These are phyloP conservation scores for Drosophila melanosoma DNA, from an alignment of 2,888 invertebrate species.

Conservation along the genomic window DNA sequence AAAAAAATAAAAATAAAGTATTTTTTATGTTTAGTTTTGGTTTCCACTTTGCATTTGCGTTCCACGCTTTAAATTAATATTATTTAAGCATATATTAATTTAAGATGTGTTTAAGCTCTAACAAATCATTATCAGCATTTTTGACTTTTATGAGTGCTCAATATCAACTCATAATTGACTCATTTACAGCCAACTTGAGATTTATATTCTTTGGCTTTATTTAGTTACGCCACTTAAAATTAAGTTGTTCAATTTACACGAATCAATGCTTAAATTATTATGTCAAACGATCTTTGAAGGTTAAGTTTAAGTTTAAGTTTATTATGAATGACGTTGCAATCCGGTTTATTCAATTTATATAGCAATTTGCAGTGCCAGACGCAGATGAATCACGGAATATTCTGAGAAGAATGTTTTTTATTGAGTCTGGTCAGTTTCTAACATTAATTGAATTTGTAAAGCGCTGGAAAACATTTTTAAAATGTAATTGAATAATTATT, in stretches of 20 bases:
- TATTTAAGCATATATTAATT: not conserved
- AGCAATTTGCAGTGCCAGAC: not conserved
- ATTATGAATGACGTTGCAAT: not conserved
- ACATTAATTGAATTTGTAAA: not conserved
- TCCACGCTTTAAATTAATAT: not conserved
- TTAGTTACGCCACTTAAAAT: not conserved
- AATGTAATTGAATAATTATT: not conserved
- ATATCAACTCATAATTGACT: not conserved
- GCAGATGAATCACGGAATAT: not conserved
- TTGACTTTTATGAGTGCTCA: not conserved
- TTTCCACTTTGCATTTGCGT: conserved; percentile 4
- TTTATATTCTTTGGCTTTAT: not conserved
- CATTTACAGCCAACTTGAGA: not conserved
- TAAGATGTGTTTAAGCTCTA: not conserved
- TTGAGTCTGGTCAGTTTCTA: conserved; percentile 6
- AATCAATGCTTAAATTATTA: not conserved
- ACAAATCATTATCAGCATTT: not conserved
- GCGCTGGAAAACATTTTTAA: not conserved
- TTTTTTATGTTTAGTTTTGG: conserved; percentile 26
- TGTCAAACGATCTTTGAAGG: not conserved
- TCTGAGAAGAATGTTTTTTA: not conserved
- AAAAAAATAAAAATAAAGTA: conserved; percentile 20
- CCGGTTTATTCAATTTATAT: not conserved
- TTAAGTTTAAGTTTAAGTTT: not conserved
- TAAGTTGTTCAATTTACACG: not conserved